These are phyloP conservation scores for Cyprinodon variegatus DNA, from an alignment of 2,113 vertebrate genomes.

Conservation along the genomic window DNA sequence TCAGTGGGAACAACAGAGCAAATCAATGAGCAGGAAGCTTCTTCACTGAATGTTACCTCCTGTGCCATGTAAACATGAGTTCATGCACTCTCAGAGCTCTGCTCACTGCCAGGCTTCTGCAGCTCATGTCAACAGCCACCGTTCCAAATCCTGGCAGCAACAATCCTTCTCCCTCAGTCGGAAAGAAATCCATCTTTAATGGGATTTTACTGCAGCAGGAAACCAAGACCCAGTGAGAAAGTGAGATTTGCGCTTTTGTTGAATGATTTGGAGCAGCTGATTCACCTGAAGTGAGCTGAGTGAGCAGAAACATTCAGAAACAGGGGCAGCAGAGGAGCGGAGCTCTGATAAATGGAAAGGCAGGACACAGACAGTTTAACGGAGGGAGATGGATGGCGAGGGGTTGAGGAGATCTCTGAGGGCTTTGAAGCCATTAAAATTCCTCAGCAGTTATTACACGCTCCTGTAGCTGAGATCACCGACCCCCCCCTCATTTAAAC, in stretches of 20 bases:
- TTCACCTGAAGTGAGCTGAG: not conserved
- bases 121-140: too few species aligned
- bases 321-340: not conserved
- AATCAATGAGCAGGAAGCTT: too few species aligned
- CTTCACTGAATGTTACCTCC: too few species aligned
- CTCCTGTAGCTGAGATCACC: constrained; percentile 36
- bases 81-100: too few species aligned
- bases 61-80: too few species aligned
- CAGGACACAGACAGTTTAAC: constrained; percentile 18
- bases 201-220: not conserved
- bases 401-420: constrained; percentile 20
- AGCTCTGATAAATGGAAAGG: not conserved
- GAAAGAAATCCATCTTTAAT: not conserved
- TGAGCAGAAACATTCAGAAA: not conserved
- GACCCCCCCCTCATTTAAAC: constrained; percentile 14
- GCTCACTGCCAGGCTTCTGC: too few species aligned
- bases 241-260: constrained; percentile 2
- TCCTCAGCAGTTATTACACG: constrained; percentile 57
- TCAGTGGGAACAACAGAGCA: not conserved
- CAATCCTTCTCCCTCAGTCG: not conserved
- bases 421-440: constrained; percentile 38
- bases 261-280: not conserved
- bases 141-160: not conserved
- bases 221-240: not conserved
- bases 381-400: constrained; percentile 6